phyloP scores from a whole-genome alignment of 2,888 invertebrate genomes.

The Lasioglossum figueresi region DNA sequence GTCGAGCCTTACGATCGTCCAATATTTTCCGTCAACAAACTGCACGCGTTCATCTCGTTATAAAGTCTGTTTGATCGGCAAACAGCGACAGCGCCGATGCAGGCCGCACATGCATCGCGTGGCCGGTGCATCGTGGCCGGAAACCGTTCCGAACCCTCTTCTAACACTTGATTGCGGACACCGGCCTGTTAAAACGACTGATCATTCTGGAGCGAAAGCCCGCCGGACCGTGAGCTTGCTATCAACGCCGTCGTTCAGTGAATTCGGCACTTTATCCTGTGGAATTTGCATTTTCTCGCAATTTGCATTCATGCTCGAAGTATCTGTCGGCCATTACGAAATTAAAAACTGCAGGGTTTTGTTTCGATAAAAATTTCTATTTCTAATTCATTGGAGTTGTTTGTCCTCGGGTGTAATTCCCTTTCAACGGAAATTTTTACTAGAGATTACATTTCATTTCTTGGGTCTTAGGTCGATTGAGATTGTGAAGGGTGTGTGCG shows the following conservation, averaged over 20 bases:
- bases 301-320: not conserved
- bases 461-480: not conserved
- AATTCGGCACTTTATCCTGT: not conserved
- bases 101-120: conserved; percentile 48
- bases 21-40: conserved; percentile 74
- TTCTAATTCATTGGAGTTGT: too few species aligned
- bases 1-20: conserved; percentile 69
- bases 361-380: not conserved
- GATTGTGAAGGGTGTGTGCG: not conserved
- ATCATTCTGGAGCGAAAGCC: conserved; percentile 30
- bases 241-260: not conserved
- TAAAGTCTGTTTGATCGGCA: conserved; percentile 76
- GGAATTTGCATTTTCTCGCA: not conserved
- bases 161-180: conserved; percentile 48
- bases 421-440: not conserved
- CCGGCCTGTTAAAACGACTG: conserved; percentile 33
- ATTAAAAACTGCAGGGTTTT: not conserved
- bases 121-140: conserved; percentile 37
- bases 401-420: not conserved
- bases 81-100: conserved; percentile 68
- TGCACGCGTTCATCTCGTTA: conserved; percentile 74
- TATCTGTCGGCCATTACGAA: not conserved
- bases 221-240: not conserved
- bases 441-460: not conserved
- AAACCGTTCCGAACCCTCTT: conserved; percentile 30